These are phyloP conservation scores for Malachius bipustulatus DNA, from an alignment of 2,888 invertebrate genomes.

Conservation along the genomic window DNA sequence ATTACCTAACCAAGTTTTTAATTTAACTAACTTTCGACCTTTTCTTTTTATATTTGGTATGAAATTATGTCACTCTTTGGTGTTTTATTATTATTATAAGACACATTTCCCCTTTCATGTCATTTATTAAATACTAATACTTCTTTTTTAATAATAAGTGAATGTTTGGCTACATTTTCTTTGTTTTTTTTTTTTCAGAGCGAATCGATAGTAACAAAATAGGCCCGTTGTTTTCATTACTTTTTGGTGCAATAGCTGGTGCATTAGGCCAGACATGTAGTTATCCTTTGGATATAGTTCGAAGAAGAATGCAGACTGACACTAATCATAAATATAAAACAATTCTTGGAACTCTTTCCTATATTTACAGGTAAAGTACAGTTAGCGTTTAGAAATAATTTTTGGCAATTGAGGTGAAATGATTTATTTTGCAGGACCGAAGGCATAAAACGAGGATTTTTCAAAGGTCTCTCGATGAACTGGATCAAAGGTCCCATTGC, in stretches of 20 bases:
- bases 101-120: too few relatives aligned
- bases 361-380: slow-evolving; percentile 54
- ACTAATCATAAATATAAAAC: slow-evolving; percentile 46
- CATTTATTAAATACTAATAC: too few relatives aligned
- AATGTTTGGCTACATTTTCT: too few relatives aligned
- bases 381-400: slow-evolving; percentile 4
- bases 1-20: too few relatives aligned
- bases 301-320: slow-evolving; percentile 50
- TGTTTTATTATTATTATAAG: too few relatives aligned
- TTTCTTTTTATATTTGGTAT: too few relatives aligned
- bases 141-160: too few relatives aligned
- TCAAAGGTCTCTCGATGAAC: slow-evolving; percentile 99
- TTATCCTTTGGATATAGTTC: slow-evolving; percentile 92
- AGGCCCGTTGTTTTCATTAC: slow-evolving; percentile 59
- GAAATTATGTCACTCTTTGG: too few relatives aligned
- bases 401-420: slow-evolving; percentile 1
- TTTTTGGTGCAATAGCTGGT: slow-evolving; percentile 85
- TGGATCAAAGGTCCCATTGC: slow-evolving; percentile 91
- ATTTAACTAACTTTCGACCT: too few relatives aligned
- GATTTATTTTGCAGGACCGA: slow-evolving; percentile 56
- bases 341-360: slow-evolving; percentile 52
- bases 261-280: slow-evolving; percentile 88
- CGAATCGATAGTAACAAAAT: too few relatives aligned
- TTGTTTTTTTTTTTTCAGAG: too few relatives aligned
- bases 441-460: slow-evolving; percentile 80